Percentiles rank a stretch among this genome's conserved stretches.
phyloP scores from a whole-genome alignment of 1,140 invertebrate species.

The Mylabris phalerata region DNA sequence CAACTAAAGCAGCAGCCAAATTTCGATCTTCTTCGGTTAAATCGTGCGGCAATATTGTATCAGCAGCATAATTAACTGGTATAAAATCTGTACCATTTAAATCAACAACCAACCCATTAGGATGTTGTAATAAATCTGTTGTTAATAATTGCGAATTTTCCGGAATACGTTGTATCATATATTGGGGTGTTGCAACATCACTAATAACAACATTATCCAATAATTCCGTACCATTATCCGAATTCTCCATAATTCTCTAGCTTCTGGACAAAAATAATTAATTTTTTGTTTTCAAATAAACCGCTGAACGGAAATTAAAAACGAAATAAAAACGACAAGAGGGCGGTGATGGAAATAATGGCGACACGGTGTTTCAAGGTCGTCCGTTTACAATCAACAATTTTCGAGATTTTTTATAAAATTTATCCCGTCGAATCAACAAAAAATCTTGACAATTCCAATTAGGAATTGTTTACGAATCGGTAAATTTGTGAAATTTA shows the following conservation, averaged over 20 bases:
- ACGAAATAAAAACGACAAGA: slow-evolving; percentile 1
- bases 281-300: slow-evolving; percentile 23
- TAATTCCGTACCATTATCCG: slow-evolving; percentile 24
- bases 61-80: slow-evolving; percentile 39
- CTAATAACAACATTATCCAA: slow-evolving; percentile 37
- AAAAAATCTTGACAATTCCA: neutral
- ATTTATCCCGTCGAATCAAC: neutral
- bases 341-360: too few species aligned
- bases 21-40: slow-evolving; percentile 48
- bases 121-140: slow-evolving; percentile 37
- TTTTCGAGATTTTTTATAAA: slow-evolving; percentile 5
- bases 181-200: slow-evolving; percentile 31
- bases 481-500: slow-evolving; percentile 9
- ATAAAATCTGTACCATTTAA: slow-evolving; percentile 39
- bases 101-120: slow-evolving; percentile 39
- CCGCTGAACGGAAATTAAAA: slow-evolving; percentile 25
- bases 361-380: slow-evolving; percentile 40
- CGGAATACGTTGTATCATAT: slow-evolving; percentile 37
- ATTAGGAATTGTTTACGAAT: neutral
- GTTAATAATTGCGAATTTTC: slow-evolving; percentile 37
- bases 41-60: slow-evolving; percentile 38
- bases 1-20: slow-evolving; percentile 47
- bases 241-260: slow-evolving; percentile 23
- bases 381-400: slow-evolving; percentile 24
- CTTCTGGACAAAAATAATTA: neutral